Base-by-base conservation (phyloP, 2,113 vertebrate genomes). In the Catagonus wagneri region DNA sequence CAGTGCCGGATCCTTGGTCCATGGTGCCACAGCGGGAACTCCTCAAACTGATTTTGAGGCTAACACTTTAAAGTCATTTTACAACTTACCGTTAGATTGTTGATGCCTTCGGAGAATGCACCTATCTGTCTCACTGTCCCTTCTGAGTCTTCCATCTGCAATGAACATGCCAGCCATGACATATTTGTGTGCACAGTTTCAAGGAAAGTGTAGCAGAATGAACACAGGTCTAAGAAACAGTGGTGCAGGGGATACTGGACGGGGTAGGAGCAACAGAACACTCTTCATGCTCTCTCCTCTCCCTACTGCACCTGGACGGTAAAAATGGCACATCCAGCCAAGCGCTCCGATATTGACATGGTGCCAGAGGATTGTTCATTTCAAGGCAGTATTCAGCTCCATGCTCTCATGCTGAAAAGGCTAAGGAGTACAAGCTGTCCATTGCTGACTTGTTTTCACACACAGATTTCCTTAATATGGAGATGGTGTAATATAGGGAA, bases 131-230 rank as follows among this genome's bases (percentile, higher is more conserved):
- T 99, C 96, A 99, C 99, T 0, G 99, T 99, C 85, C 99, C 99
- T 98, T 99, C 99, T 0, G 99, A 99, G 98, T 99, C 99, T 90
- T 99, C 99, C 99, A 99, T 99, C 99, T 99, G 84, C 58, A 94
- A 97, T 72, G 92, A 89, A 23, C 9, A 97, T 6, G 94, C 13
- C 90, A 95, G 34, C 11, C 0, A 3, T 91, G n/a, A 79, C 22
- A 94, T 36, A 52, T 0, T 8, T 19, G 17, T 13, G 13, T 32
- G 63, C 32, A 36, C 12, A 54, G 68, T 80, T 36, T 89, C 58
- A 83, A 71, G 39, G 32, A 8, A 75, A 91, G 23, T 9, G 22
- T 14, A 81, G 52, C 27, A 39, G 63, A 63, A 56, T n/a, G n/a
- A 87, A 60, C 16, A 58, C 8, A 61, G 58, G 44, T 27, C 85